These are phyloP conservation scores for Dicycla oo DNA, from an alignment of 2,888 invertebrate genomes.

Conservation along the genomic window DNA sequence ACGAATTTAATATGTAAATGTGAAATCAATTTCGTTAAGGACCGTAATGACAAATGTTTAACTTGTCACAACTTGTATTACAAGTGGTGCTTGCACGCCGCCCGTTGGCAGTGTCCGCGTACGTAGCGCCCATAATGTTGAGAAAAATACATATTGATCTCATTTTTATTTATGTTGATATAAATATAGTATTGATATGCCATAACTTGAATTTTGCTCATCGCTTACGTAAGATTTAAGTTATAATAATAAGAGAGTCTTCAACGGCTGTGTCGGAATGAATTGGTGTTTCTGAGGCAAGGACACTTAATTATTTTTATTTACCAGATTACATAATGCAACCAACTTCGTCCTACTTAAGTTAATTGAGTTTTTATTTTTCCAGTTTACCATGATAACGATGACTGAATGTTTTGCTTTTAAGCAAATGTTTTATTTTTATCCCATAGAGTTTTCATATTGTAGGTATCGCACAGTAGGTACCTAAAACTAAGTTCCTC, in stretches of 20 bases:
- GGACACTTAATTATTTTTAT: constrained; percentile 57
- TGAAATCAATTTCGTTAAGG: constrained; percentile 75
- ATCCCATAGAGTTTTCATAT: constrained; percentile 49
- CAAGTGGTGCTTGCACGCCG: constrained; percentile 47
- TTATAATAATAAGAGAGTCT: constrained; percentile 73
- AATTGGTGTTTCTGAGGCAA: constrained; percentile 70
- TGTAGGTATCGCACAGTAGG: constrained; percentile 50
- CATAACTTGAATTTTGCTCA: constrained; percentile 84
- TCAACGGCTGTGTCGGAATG: constrained; percentile 77
- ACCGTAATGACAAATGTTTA: constrained; percentile 60
- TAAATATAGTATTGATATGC: constrained; percentile 83
- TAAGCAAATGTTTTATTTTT: constrained; percentile 58
- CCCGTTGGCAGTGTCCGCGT: constrained; percentile 43
- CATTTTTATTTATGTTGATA: constrained; percentile 85
- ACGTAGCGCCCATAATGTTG: constrained; percentile 61
- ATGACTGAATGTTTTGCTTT: constrained; percentile 50
- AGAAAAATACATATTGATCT: constrained; percentile 84
- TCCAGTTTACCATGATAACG: constrained; percentile 39
- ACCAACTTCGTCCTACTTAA: constrained; percentile 33
- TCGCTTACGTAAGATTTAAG: constrained; percentile 78
- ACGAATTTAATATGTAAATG: constrained; percentile 64
- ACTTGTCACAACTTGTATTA: constrained; percentile 59
- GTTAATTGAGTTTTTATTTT: constrained; percentile 50
- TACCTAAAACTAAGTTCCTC: constrained; percentile 71
- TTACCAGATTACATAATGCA: constrained; percentile 52